Evolutionary conservation across 2,113 vertebrate genomes (phyloP).

Genomic region (Macquaria ambigua): DNA sequence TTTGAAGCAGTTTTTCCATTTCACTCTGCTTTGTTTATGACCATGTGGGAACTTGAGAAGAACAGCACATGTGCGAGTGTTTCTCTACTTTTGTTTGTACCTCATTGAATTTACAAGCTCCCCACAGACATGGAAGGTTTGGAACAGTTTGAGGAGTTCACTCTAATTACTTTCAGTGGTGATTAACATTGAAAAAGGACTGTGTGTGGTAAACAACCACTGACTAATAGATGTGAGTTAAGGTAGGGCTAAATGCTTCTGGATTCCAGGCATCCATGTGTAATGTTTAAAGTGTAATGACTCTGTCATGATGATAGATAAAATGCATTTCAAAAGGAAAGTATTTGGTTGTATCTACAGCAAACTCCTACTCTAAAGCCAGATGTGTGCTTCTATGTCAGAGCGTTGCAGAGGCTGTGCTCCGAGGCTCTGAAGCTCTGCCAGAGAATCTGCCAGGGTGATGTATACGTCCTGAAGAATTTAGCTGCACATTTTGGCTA

Average conservation of each 20-base stretch:
- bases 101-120: slow-evolving; percentile 47
- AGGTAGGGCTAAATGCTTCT: background rate
- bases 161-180: slow-evolving; percentile 25
- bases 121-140: slow-evolving; percentile 20
- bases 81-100: slow-evolving; percentile 38
- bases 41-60: slow-evolving; percentile 12
- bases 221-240: background rate
- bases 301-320: background rate
- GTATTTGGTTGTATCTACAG: background rate
- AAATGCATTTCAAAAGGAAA: slow-evolving; percentile 9
- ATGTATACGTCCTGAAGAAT: background rate
- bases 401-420: background rate
- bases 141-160: slow-evolving; percentile 24
- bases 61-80: slow-evolving; percentile 35
- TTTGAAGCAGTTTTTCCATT: slow-evolving; percentile 38
- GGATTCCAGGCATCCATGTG: background rate
- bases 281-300: background rate
- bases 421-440: background rate
- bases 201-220: background rate
- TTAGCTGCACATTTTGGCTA: background rate
- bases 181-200: background rate
- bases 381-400: background rate
- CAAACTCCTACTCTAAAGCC: background rate
- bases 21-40: slow-evolving; percentile 32
- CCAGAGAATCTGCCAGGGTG: background rate